These are phyloP conservation scores for Motacilla alba DNA, from an alignment of 2,113 vertebrate genomes.

Conservation along the genomic window DNA sequence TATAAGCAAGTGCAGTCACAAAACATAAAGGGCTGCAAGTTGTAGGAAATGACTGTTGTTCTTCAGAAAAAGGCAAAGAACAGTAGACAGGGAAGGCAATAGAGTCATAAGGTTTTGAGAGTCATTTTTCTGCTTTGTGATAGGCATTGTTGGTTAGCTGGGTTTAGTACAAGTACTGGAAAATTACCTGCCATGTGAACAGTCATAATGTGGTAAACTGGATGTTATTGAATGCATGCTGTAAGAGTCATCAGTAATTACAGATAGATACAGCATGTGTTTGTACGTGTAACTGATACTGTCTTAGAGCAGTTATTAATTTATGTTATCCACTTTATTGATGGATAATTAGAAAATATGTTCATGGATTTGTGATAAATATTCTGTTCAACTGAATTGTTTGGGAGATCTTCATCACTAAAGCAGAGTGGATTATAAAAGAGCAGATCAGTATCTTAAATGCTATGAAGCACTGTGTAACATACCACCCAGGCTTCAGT, in stretches of 20 bases:
- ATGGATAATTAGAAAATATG: background rate
- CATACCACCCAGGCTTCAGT: background rate
- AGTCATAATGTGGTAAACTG: background rate
- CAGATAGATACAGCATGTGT: background rate
- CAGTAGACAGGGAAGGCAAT: background rate
- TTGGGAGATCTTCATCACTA: background rate
- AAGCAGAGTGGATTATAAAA: background rate
- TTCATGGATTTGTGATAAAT: background rate
- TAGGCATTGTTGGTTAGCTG: background rate
- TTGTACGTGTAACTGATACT: background rate
- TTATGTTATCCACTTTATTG: background rate
- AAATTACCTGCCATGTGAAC: background rate
- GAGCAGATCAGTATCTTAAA: background rate
- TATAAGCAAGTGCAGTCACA: background rate
- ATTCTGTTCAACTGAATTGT: background rate
- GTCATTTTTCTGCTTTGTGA: background rate
- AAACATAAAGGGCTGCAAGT: background rate
- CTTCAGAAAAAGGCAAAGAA: background rate
- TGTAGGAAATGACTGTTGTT: background rate
- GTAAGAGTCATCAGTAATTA: background rate
- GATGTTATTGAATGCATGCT: background rate
- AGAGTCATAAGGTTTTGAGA: background rate
- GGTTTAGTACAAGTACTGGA: background rate
- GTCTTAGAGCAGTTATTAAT: background rate
- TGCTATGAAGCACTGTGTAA: background rate